Conservation (phyloP, 2,113 vertebrate genomes). For the Heptranchias perlo region DNA sequence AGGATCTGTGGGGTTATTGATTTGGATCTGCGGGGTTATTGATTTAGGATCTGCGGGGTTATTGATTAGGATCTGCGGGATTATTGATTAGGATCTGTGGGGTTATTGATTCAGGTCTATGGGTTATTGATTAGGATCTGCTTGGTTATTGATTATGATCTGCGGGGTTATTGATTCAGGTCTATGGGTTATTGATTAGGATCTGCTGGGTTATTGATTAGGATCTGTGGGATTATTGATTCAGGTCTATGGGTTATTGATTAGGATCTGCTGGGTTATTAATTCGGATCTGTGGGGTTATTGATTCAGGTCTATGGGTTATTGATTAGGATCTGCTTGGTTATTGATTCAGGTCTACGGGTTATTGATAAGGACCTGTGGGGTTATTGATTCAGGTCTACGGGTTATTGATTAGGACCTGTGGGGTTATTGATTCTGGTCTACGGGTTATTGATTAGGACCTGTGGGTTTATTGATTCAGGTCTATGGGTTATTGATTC, state of each 20-base stretch:
- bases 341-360: not conserved
- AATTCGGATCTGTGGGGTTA: too few species aligned
- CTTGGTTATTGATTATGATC: not conserved
- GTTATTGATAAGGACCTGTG: not conserved
- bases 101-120: too few species aligned
- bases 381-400: too few species aligned
- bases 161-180: not conserved
- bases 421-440: not conserved
- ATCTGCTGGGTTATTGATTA: not conserved
- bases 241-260: not conserved
- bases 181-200: not conserved
- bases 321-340: not conserved
- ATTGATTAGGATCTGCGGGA: not conserved
- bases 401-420: not conserved
- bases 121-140: not conserved
- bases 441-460: not conserved
- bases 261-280: not conserved
- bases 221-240: not conserved
- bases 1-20: not conserved
- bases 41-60: not conserved
- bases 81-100: not conserved
- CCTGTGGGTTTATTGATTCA: too few species aligned
- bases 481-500: not conserved
- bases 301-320: not conserved
- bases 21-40: not conserved